Conservation (phyloP, 2,888 invertebrate genomes). For the Mythimna lalbum region DNA sequence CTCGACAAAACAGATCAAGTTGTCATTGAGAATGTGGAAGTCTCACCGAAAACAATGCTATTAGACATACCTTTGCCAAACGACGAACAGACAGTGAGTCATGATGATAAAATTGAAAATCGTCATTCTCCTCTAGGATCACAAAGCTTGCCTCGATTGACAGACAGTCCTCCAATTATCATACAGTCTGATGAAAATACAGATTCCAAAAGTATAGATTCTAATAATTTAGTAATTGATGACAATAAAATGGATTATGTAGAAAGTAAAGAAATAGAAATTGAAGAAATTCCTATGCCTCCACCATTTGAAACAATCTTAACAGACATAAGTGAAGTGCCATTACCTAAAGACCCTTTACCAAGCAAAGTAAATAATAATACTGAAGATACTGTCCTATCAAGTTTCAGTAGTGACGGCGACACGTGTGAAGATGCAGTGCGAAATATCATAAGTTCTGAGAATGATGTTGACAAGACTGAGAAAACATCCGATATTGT, state of each 20-base stretch:
- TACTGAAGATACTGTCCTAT: constrained; percentile 59
- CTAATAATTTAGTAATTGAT: constrained; percentile 62
- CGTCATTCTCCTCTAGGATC: constrained; percentile 85
- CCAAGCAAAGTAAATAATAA: constrained; percentile 58
- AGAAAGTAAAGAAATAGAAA: constrained; percentile 77
- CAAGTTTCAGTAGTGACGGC: constrained; percentile 61
- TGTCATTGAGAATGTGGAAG: constrained; percentile 69
- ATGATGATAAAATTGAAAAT: constrained; percentile 75
- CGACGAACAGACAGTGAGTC: constrained; percentile 73
- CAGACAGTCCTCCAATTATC: constrained; percentile 91
- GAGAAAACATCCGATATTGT: constrained; percentile 72
- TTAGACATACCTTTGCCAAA: constrained; percentile 84
- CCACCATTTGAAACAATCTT: constrained; percentile 81
- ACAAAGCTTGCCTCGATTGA: constrained; percentile 92
- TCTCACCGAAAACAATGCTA: constrained; percentile 78
- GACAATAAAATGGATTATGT: constrained; percentile 72
- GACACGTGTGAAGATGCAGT: constrained; percentile 94
- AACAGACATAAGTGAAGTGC: constrained; percentile 86
- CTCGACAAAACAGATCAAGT: constrained; percentile 73
- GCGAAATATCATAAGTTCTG: constrained; percentile 93
- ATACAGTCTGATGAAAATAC: constrained; percentile 69
- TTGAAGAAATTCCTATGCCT: constrained; percentile 85
- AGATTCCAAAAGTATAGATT: constrained; percentile 66
- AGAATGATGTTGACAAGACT: constrained; percentile 71
- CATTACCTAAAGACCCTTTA: constrained; percentile 71